These are phyloP conservation scores for Scatophagus argus DNA, from an alignment of 2,113 vertebrate species.

Conservation along the genomic window DNA sequence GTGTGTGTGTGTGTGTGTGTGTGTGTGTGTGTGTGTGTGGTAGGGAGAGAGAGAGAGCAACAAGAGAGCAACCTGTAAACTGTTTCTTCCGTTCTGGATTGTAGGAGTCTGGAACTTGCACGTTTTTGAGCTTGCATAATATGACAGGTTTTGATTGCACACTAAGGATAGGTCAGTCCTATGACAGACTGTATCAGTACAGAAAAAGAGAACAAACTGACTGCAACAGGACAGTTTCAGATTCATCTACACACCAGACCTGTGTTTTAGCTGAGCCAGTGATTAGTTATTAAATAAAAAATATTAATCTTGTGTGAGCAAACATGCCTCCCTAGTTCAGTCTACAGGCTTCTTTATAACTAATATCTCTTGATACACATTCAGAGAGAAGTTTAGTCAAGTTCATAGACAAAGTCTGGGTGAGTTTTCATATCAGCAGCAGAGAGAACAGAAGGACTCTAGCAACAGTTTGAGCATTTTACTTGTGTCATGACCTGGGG, in stretches of 20 bases:
- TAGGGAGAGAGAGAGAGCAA: not conserved
- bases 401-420: too few relatives aligned
- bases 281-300: not conserved
- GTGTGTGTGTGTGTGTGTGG: not conserved
- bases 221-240: not conserved
- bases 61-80: too few relatives aligned
- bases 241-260: not conserved
- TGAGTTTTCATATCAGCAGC: not conserved
- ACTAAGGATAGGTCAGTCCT: not conserved
- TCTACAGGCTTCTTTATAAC: not conserved
- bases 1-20: slow-evolving; percentile 4
- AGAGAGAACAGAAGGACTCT: not conserved
- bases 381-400: too few relatives aligned
- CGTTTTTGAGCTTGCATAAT: not conserved
- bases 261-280: not conserved
- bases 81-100: not conserved
- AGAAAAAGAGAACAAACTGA: not conserved
- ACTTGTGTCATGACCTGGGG: too few relatives aligned
- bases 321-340: not conserved
- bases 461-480: not conserved
- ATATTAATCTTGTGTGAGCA: not conserved
- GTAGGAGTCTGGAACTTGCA: not conserved
- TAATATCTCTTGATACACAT: not conserved
- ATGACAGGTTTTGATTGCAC: not conserved
- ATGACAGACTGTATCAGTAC: not conserved